phyloP scores from a whole-genome alignment of 2,888 invertebrate species.

The Archips xylosteana region DNA sequence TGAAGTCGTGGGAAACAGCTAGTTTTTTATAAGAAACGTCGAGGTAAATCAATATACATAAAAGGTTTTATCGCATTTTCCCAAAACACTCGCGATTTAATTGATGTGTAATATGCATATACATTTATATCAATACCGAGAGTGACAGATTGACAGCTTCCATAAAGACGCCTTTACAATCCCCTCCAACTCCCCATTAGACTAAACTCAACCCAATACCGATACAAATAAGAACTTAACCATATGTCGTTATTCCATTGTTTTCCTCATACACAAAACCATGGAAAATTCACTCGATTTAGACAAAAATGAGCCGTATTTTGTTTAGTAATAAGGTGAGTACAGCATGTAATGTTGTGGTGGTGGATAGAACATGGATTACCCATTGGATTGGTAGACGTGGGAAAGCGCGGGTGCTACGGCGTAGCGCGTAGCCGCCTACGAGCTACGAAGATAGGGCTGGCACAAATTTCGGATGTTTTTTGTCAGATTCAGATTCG shows the following conservation, averaged over 20 bases:
- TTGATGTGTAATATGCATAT: not conserved
- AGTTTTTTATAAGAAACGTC: too few species aligned
- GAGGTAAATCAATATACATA: too few species aligned
- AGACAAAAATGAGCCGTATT: not conserved
- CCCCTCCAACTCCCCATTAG: not conserved
- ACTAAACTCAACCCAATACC: not conserved
- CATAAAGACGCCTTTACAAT: not conserved
- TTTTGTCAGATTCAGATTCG: too few species aligned
- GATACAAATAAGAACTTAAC: not conserved
- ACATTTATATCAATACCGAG: constrained; percentile 1
- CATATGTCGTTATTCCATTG: not conserved
- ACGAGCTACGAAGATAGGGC: not conserved
- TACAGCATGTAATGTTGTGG: not conserved
- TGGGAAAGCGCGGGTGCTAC: constrained; percentile 34
- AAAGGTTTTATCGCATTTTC: not conserved
- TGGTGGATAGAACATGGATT: not conserved
- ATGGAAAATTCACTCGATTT: not conserved
- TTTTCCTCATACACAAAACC: not conserved
- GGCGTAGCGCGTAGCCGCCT: constrained; percentile 6
- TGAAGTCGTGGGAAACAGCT: too few species aligned
- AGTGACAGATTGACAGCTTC: constrained; percentile 37
- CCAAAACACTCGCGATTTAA: not conserved
- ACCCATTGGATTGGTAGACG: constrained; percentile 22
- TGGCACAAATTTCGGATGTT: too few species aligned
- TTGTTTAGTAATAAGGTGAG: not conserved